A percentile compares a stretch with the other conserved stretches of the same genome.
Evolutionary conservation across 2,113 vertebrate species (phyloP).

Genomic region (Drymodes brunneopygia): DNA sequence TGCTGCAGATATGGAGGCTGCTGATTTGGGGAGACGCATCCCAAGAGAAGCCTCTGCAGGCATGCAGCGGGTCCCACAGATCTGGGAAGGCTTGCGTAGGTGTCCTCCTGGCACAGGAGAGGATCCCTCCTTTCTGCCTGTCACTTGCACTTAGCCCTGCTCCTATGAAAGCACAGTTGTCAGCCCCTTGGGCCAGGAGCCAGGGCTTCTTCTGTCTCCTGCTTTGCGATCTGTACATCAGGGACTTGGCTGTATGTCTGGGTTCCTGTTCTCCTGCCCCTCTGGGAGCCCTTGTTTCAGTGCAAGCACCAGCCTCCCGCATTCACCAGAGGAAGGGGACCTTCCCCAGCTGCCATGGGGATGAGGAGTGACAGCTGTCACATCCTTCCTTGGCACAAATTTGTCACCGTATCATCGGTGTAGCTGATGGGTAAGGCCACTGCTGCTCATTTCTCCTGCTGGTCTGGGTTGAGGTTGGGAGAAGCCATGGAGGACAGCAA

Average conservation of each 20-base stretch:
- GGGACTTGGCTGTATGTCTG: neutral
- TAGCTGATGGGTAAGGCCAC: neutral
- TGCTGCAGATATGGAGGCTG: fast-evolving
- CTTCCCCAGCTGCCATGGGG: neutral
- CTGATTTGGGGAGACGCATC: neutral
- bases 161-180: fast-evolving
- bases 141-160: neutral
- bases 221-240: neutral
- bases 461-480: neutral
- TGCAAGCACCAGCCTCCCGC: neutral
- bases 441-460: neutral
- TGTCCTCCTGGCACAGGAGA: neutral
- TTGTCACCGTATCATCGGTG: fast-evolving
- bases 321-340: neutral
- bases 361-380: neutral
- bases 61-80: neutral
- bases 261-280: neutral
- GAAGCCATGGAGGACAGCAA: neutral
- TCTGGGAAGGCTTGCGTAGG: neutral
- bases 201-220: neutral
- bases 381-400: neutral
- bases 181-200: neutral
- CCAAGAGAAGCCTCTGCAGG: neutral
- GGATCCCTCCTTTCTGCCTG: neutral
- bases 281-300: neutral